These are phyloP conservation scores for Falco novaeseelandiae DNA, from an alignment of 2,797 vertebrate species.

Conservation along the genomic window DNA sequence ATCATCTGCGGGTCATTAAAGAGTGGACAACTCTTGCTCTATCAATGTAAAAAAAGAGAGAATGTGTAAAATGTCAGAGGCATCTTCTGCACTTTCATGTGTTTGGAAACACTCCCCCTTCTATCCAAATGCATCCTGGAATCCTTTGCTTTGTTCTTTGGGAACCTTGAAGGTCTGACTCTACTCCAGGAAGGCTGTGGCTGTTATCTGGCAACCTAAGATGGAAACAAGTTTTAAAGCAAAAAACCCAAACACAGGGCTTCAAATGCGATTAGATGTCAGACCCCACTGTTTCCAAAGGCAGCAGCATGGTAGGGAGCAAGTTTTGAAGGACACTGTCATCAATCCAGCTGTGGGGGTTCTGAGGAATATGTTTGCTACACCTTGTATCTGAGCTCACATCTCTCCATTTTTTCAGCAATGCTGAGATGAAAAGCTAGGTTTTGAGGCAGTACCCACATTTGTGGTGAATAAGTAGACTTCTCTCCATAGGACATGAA, in stretches of 20 bases:
- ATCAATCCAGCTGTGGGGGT: neutral
- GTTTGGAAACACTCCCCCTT: neutral
- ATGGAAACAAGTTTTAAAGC: neutral
- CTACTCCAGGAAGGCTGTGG: neutral
- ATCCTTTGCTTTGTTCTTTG: neutral
- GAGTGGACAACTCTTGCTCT: neutral
- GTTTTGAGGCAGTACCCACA: neutral
- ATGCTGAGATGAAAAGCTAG: neutral
- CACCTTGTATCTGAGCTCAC: neutral
- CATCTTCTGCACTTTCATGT: neutral
- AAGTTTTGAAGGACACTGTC: neutral
- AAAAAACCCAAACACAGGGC: no score
- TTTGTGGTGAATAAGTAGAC: neutral
- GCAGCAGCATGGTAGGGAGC: neutral
- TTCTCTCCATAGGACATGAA: neutral
- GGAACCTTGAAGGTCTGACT: neutral
- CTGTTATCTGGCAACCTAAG: neutral
- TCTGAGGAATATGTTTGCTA: neutral
- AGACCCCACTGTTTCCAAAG: fast-evolving
- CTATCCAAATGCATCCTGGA: neutral
- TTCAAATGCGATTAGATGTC: neutral
- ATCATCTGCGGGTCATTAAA: neutral
- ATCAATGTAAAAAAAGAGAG: neutral
- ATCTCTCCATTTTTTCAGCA: neutral
- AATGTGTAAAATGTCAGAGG: neutral